Evolutionary conservation across 2,888 invertebrate genomes (phyloP).

Genomic region (Colletes collaris): DNA sequence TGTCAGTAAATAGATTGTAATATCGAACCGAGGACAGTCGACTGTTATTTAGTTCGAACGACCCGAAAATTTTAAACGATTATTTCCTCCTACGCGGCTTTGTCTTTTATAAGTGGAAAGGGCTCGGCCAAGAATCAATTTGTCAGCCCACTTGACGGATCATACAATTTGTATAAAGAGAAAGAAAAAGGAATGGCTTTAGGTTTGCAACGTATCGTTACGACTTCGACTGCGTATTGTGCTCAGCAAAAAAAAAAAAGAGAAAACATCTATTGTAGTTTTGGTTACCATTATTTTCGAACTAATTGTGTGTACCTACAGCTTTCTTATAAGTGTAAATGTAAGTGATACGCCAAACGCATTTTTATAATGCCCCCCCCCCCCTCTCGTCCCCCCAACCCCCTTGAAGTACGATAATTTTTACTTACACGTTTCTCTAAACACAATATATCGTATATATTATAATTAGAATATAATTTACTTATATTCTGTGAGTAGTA

Average conservation of each 20-base stretch:
- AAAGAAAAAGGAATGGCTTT: not conserved
- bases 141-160: conserved; percentile 17
- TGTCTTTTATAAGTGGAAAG: not conserved
- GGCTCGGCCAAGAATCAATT: conserved; percentile 28
- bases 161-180: conserved; percentile 10
- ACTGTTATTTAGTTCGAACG: conserved; percentile 20
- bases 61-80: conserved; percentile 31
- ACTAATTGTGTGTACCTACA: conserved; percentile 34
- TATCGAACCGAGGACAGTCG: conserved; percentile 19
- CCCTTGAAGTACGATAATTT: conserved; percentile 27
- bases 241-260: not conserved
- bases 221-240: not conserved
- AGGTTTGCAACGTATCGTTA: not conserved
- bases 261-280: conserved; percentile 14
- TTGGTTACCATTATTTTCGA: conserved; percentile 46
- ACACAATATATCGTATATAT: conserved; percentile 22
- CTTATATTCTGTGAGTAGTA: conserved; percentile 28
- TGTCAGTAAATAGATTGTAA: conserved; percentile 49
- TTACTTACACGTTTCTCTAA: conserved; percentile 31
- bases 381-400: not conserved
- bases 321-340: conserved; percentile 39
- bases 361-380: conserved; percentile 41
- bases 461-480: conserved; percentile 38
- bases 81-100: conserved; percentile 14
- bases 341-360: conserved; percentile 46